Evolutionary conservation across 2,888 invertebrate species (phyloP).

Genomic region (Catocala nupta): DNA sequence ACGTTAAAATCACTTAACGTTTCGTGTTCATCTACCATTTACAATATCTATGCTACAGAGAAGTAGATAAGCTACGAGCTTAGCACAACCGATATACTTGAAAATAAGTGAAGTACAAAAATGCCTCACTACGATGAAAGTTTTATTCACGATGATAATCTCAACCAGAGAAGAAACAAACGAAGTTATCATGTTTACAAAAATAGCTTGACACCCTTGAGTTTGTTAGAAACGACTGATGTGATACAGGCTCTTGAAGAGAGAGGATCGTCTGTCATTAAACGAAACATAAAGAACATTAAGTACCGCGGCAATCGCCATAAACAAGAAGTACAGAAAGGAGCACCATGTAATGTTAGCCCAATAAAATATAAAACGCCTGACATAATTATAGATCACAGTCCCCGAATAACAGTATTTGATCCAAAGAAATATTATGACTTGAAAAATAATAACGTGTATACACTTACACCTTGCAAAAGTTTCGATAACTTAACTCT

Average conservation of each 20-base stretch:
- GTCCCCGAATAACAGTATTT: conserved; percentile 75
- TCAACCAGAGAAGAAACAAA: conserved; percentile 83
- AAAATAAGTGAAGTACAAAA: conserved; percentile 14
- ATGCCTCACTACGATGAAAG: conserved; percentile 87
- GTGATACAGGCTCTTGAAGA: conserved; percentile 75
- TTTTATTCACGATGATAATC: conserved; percentile 82
- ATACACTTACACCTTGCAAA: conserved; percentile 74
- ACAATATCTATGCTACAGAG: conserved; percentile 1
- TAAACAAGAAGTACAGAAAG: conserved; percentile 62
- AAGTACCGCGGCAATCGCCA: conserved; percentile 73
- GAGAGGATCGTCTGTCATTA: conserved; percentile 76
- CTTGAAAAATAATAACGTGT: conserved; percentile 76
- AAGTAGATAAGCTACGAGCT: neutral
- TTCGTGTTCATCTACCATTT: conserved; percentile 7
- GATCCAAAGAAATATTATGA: conserved; percentile 77
- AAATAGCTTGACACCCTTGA: conserved; percentile 74
- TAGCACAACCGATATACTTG: neutral
- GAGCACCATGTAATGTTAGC: conserved; percentile 45
- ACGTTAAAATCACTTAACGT: conserved; percentile 2
- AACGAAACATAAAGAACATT: conserved; percentile 79
- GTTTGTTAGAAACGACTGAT: conserved; percentile 70
- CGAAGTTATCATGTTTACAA: conserved; percentile 85
- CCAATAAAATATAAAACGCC: conserved; percentile 67
- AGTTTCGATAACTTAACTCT: conserved; percentile 83
- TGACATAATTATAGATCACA: conserved; percentile 76